Evolutionary conservation across 2,888 invertebrate species (phyloP).

Genomic region (Apodemia duryi): DNA sequence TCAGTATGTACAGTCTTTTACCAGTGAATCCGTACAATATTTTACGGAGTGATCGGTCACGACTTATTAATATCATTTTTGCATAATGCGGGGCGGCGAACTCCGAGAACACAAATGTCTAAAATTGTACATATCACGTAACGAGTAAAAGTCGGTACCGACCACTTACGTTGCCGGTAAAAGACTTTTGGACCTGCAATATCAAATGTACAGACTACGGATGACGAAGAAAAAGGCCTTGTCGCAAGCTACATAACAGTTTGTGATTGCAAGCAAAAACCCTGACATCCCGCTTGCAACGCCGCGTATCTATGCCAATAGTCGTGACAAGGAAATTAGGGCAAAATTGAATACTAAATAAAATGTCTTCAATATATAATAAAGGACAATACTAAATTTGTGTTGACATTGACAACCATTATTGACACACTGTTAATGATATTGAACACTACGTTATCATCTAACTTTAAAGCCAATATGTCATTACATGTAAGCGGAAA

Average conservation of each 20-base stretch:
- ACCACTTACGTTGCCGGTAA: neutral
- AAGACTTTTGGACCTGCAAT: neutral
- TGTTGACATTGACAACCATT: neutral
- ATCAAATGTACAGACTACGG: no score
- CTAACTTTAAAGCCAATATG: constrained; percentile 6
- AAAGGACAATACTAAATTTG: no score
- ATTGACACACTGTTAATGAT: neutral
- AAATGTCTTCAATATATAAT: no score
- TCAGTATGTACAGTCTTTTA: no score
- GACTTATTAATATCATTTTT: no score
- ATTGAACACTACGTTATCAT: neutral
- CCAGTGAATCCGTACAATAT: no score
- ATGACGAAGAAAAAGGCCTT: no score
- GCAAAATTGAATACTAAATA: no score
- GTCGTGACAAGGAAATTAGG: neutral
- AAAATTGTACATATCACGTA: no score
- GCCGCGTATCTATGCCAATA: neutral
- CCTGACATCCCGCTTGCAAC: neutral
- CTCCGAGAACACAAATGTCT: no score
- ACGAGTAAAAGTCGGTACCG: neutral
- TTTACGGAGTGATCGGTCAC: no score
- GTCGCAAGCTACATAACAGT: neutral
- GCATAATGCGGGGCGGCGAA: no score
- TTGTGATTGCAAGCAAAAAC: neutral
- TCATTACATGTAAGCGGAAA: neutral